phyloP scores from a whole-genome alignment of 2,113 vertebrate species.

The Numida meleagris region DNA sequence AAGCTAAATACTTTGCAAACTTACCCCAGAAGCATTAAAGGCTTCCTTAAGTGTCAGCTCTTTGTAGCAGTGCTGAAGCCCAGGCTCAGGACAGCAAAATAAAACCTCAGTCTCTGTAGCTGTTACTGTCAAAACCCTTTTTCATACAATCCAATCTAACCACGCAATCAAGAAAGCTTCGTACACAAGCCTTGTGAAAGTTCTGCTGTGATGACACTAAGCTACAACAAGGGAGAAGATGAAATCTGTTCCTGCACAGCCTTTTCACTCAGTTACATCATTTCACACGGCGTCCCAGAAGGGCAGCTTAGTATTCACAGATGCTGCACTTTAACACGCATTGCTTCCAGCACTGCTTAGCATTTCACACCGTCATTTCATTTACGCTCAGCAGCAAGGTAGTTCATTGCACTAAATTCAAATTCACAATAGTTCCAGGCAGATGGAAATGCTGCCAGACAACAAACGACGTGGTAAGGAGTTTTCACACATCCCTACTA shows the following conservation, averaged over 20 bases:
- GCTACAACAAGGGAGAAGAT: neutral
- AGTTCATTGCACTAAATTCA: neutral
- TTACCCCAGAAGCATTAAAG: constrained; percentile 37
- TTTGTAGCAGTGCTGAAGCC: neutral
- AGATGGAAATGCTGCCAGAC: constrained; percentile 6
- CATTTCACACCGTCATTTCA: constrained; percentile 25
- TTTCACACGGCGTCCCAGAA: constrained; percentile 75
- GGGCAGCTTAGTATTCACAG: constrained; percentile 43
- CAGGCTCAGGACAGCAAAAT: neutral
- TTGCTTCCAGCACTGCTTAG: neutral
- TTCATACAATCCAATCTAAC: neutral
- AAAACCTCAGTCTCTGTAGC: neutral
- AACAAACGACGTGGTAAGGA: neutral
- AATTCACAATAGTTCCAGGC: neutral
- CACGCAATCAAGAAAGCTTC: neutral
- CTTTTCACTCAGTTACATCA: constrained; percentile 84
- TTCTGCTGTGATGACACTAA: neutral
- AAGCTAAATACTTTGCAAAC: neutral
- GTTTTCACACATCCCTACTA: constrained; percentile 32
- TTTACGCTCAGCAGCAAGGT: neutral
- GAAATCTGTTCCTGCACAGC: constrained; percentile 33
- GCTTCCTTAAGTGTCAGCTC: neutral
- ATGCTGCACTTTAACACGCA: neutral
- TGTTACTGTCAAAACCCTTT: neutral
- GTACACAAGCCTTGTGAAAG: neutral